Percentiles rank a stretch among this genome's conserved stretches.
These are phyloP conservation scores for Cephus pulcher DNA, from an alignment of 2,888 invertebrate genomes.

Conservation along the genomic window DNA sequence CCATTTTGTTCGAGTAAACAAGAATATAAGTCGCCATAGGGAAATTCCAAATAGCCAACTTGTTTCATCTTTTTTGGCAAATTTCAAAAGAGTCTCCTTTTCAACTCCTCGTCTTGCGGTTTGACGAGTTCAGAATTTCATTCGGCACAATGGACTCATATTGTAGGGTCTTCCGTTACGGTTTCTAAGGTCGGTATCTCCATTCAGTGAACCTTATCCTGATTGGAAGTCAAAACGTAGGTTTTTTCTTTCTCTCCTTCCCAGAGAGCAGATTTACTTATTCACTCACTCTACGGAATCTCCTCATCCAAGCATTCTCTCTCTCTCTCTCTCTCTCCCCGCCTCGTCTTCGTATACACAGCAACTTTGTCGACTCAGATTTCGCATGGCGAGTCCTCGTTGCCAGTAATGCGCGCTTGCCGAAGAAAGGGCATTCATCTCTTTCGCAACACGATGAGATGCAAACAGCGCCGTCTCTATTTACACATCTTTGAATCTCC, in stretches of 20 bases:
- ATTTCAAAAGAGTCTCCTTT: neutral
- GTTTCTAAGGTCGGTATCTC: neutral
- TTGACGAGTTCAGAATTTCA: neutral
- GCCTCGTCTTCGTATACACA: neutral
- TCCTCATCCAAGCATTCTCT: neutral
- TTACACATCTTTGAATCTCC: slow-evolving; percentile 64
- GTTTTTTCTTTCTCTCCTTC: neutral
- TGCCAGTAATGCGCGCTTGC: neutral
- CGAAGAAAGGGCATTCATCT: slow-evolving; percentile 46
- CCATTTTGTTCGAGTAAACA: neutral
- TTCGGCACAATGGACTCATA: neutral
- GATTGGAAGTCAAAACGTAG: neutral
- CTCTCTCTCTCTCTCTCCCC: neutral
- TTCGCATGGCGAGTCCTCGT: neutral
- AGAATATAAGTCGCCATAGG: neutral
- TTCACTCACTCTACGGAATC: neutral
- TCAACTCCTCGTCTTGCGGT: neutral
- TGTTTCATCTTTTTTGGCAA: neutral
- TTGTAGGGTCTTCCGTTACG: neutral
- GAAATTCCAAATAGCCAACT: neutral
- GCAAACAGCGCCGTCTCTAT: slow-evolving; percentile 61
- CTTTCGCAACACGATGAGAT: slow-evolving; percentile 62
- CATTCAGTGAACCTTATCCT: neutral
- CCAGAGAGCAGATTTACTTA: neutral
- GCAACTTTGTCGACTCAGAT: neutral